Evolutionary conservation across 1,140 invertebrate genomes (phyloP).

Genomic region (Schlechtendalia chinensis): DNA sequence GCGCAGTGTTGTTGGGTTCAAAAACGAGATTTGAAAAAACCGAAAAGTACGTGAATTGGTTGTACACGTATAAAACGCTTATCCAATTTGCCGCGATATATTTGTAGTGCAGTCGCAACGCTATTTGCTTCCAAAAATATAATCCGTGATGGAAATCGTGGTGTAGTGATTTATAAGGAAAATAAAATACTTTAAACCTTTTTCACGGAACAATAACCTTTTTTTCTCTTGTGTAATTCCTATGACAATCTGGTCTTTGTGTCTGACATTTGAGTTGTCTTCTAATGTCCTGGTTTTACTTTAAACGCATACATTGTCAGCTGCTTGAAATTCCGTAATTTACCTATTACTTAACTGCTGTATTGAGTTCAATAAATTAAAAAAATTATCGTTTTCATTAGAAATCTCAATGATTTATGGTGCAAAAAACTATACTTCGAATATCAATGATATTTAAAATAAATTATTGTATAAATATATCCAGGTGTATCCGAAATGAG

Average conservation of each 20-base stretch:
- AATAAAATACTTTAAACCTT: slow-evolving; percentile 12
- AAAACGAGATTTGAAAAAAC: slow-evolving; percentile 1
- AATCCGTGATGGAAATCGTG: neutral
- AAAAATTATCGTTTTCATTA: no score
- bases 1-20: neutral
- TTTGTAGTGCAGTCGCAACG: neutral
- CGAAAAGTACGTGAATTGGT: slow-evolving; percentile 1
- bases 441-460: neutral
- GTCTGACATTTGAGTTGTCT: neutral
- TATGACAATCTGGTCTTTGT: neutral
- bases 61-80: neutral
- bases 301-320: neutral
- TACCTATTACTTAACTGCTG: no score
- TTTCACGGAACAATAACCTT: neutral
- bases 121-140: neutral
- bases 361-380: no score
- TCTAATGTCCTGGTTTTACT: neutral
- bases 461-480: no score
- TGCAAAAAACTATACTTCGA: neutral
- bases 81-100: slow-evolving; percentile 14
- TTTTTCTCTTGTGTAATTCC: neutral
- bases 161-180: neutral
- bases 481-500: no score
- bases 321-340: neutral
- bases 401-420: neutral